These are phyloP conservation scores for Tyria jacobaeae DNA, from an alignment of 2,888 invertebrate species.

Conservation along the genomic window DNA sequence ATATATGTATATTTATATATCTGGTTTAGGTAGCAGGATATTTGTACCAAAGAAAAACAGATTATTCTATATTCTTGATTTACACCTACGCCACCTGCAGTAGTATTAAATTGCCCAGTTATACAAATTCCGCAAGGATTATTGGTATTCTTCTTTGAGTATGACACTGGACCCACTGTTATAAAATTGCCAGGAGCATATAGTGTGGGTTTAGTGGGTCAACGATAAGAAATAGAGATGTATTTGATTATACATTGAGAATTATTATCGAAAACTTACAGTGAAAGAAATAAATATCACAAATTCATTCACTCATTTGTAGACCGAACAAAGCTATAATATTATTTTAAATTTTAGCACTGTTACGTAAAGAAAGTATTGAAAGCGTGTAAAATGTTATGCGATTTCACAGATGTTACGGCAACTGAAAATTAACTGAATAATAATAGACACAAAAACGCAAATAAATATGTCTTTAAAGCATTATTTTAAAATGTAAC, in stretches of 20 bases:
- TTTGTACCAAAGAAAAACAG: background rate
- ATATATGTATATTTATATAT: background rate
- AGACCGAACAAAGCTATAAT: background rate
- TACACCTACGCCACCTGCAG: background rate
- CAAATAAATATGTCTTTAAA: constrained; percentile 1
- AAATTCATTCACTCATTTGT: background rate
- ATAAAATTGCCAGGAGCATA: background rate
- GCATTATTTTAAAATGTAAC: background rate
- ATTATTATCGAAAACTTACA: background rate
- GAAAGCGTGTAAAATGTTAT: constrained; percentile 39
- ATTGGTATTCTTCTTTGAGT: background rate
- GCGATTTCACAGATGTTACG: constrained; percentile 40
- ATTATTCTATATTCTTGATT: background rate
- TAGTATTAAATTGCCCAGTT: background rate
- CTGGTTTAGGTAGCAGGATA: background rate
- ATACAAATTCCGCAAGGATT: background rate
- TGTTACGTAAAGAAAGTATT: constrained; percentile 30
- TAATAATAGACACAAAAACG: background rate
- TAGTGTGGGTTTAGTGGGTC: background rate
- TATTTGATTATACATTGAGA: background rate
- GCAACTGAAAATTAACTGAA: constrained; percentile 17
- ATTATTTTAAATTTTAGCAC: constrained; percentile 5
- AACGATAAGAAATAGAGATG: background rate
- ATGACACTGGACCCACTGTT: background rate
- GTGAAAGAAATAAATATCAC: background rate